phyloP scores from a whole-genome alignment of 2,888 invertebrate species.

The Melitaea athalia region DNA sequence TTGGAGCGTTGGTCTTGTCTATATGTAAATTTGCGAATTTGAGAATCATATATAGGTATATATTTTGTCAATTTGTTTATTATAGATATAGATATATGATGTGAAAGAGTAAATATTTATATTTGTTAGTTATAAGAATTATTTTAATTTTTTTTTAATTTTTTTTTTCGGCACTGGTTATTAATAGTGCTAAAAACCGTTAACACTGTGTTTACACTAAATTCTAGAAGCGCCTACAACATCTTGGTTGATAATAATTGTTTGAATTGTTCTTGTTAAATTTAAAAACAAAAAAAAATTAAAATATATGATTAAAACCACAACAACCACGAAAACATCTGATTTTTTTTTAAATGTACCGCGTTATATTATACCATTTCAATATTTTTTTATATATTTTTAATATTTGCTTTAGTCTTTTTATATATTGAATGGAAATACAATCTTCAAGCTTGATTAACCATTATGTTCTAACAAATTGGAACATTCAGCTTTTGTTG shows the following conservation, averaged over 20 bases:
- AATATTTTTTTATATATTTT: not conserved
- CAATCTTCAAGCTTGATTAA: not conserved
- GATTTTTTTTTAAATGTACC: too few species aligned
- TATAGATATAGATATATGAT: slow-evolving; percentile 57
- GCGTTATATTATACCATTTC: too few species aligned
- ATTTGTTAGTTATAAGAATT: slow-evolving; percentile 45
- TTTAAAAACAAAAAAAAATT: not conserved
- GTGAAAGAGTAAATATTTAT: slow-evolving; percentile 49
- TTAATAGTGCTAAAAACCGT: slow-evolving; percentile 26
- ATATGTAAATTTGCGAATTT: slow-evolving; percentile 64
- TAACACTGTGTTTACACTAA: slow-evolving; percentile 24
- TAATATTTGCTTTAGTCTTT: not conserved
- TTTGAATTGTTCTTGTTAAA: slow-evolving; percentile 6
- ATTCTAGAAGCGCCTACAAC: not conserved
- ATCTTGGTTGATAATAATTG: not conserved
- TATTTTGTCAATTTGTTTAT: slow-evolving; percentile 76
- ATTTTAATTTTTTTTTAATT: slow-evolving; percentile 31
- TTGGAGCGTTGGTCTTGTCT: slow-evolving; percentile 63
- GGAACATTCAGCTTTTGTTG: not conserved
- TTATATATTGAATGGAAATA: not conserved
- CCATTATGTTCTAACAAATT: not conserved
- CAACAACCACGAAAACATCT: too few species aligned
- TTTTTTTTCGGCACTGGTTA: slow-evolving; percentile 37
- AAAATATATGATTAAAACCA: not conserved
- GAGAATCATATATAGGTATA: slow-evolving; percentile 54